Conservation (phyloP, 2,113 vertebrate species). For the Anser cygnoides region DNA sequence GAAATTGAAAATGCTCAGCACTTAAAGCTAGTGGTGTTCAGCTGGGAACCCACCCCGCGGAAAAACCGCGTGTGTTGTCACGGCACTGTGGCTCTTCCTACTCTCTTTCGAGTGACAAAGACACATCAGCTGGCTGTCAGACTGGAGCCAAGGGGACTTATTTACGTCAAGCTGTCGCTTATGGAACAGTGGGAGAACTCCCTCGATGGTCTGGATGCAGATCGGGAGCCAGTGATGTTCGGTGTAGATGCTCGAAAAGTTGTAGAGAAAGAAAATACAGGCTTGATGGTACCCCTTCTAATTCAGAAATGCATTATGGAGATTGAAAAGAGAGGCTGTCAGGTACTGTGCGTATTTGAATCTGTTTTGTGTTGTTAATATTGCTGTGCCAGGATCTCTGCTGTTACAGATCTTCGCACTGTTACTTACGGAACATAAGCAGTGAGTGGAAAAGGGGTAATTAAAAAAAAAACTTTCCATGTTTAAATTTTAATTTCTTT, state of each 20-base stretch:
- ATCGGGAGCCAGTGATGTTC: slow-evolving; percentile 86
- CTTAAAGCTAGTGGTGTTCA: slow-evolving; percentile 95
- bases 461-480: background rate
- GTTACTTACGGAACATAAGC: background rate
- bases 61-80: slow-evolving; percentile 94
- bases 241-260: slow-evolving; percentile 90
- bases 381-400: background rate
- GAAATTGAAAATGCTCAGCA: slow-evolving; percentile 98
- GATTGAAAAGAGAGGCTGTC: slow-evolving; percentile 96
- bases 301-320: slow-evolving; percentile 94
- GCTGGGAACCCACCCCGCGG: slow-evolving; percentile 93
- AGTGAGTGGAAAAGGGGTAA: background rate
- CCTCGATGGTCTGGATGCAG: slow-evolving; percentile 79
- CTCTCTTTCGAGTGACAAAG: slow-evolving; percentile 91
- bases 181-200: slow-evolving; percentile 98
- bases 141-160: slow-evolving; percentile 93
- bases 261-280: slow-evolving; percentile 90
- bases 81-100: slow-evolving; percentile 90
- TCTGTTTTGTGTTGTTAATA: background rate
- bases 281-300: slow-evolving; percentile 90
- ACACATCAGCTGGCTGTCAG: slow-evolving; percentile 93
- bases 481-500: background rate
- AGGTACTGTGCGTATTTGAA: slow-evolving; percentile 81
- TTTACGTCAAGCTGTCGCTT: slow-evolving; percentile 94
- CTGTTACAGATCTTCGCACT: background rate